phyloP scores from a whole-genome alignment of 2,113 vertebrate genomes.

The Gambusia holbrooki region DNA sequence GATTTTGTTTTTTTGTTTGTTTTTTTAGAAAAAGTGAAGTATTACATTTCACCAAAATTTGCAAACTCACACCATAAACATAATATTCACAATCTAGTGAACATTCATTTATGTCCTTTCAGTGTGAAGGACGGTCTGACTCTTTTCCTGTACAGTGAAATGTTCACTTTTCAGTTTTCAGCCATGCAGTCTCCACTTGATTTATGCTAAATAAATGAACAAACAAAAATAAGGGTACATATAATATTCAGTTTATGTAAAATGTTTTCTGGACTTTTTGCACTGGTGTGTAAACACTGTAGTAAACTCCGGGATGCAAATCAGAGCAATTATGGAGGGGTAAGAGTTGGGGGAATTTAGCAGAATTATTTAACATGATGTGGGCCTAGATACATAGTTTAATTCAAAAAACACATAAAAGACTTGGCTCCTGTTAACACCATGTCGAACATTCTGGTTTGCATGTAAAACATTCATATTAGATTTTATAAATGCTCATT shows the following conservation, averaged over 20 bases:
- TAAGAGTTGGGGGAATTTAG: neutral
- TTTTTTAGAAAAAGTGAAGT: neutral
- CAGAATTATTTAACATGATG: conserved; percentile 9
- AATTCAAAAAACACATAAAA: neutral
- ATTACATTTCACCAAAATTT: neutral
- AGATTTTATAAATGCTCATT: neutral
- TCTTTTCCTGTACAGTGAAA: neutral
- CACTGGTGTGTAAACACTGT: neutral
- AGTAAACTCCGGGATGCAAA: conserved; percentile 5
- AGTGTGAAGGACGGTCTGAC: neutral
- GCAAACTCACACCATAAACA: too few relatives aligned
- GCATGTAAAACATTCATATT: neutral
- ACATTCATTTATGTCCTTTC: neutral
- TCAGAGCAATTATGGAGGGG: conserved; percentile 12
- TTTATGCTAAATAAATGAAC: neutral
- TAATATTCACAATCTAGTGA: too few relatives aligned
- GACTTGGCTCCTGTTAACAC: neutral
- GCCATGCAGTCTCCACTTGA: neutral
- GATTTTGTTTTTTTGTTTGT: too few relatives aligned
- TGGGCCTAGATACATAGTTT: neutral
- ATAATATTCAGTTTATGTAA: neutral
- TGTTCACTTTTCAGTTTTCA: neutral
- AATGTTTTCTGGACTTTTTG: neutral
- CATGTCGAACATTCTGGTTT: neutral
- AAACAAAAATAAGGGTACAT: neutral